A percentile compares a stretch with the other conserved stretches of the same genome.
These are phyloP conservation scores for Empis livida DNA, from an alignment of 2,888 invertebrate genomes.

Conservation along the genomic window DNA sequence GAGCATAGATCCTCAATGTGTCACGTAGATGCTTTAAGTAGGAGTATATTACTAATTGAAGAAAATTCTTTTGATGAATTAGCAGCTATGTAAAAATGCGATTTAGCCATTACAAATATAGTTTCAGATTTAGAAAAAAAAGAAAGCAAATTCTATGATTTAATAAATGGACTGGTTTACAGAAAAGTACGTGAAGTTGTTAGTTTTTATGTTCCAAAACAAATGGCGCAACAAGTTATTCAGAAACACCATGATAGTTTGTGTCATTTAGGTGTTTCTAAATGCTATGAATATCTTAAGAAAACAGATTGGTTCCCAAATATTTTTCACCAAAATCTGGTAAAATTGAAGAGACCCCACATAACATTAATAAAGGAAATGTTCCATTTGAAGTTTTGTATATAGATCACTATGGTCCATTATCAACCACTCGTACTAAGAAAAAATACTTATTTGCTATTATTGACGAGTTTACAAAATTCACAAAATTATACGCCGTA, in stretches of 20 bases:
- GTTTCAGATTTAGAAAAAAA: conserved; percentile 10
- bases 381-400: conserved; percentile 14
- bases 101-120: conserved; percentile 13
- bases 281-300: conserved; percentile 14
- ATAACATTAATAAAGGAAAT: conserved; percentile 17
- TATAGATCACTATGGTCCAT: conserved; percentile 33
- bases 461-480: conserved; percentile 30
- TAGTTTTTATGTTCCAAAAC: conserved; percentile 12
- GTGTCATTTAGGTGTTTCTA: conserved; percentile 21
- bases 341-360: conserved; percentile 16
- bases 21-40: conserved; percentile 22
- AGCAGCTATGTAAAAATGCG: conserved; percentile 10
- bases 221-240: conserved; percentile 15
- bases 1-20: conserved; percentile 17
- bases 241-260: conserved; percentile 16
- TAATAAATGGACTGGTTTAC: conserved; percentile 9
- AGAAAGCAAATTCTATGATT: conserved; percentile 5
- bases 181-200: conserved; percentile 5
- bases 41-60: conserved; percentile 9
- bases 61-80: conserved; percentile 6
- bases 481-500: conserved; percentile 21
- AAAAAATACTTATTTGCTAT: conserved; percentile 25
- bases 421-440: conserved; percentile 18
- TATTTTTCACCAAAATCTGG: conserved; percentile 7
- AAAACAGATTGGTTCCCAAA: conserved; percentile 22